phyloP scores from a whole-genome alignment of 1,140 invertebrate genomes.

The Solenopsis fugax region DNA sequence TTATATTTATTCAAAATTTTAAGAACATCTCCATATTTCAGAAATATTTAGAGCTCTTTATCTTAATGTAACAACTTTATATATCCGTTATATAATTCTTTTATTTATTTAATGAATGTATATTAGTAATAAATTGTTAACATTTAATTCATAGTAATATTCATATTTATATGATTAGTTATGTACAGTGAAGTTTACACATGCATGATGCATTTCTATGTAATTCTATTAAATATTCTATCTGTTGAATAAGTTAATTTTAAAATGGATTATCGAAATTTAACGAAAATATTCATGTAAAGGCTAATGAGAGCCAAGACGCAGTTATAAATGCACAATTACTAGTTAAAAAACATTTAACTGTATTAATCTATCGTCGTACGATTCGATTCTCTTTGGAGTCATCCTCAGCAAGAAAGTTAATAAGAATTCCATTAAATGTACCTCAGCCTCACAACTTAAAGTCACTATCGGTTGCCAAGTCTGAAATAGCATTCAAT shows the following conservation, averaged over 20 bases:
- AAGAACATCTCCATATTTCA: neutral
- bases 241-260: neutral
- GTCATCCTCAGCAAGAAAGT: no score
- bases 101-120: neutral
- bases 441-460: no score
- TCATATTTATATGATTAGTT: constrained; percentile 14
- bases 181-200: neutral
- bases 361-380: no score
- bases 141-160: neutral
- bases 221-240: neutral
- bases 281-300: no score
- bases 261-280: no score
- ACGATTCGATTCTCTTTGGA: no score
- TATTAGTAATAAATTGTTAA: constrained; percentile 3
- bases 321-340: no score
- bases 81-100: neutral
- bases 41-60: neutral
- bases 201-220: neutral
- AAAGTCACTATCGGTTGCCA: no score
- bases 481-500: no score
- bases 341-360: no score
- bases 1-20: neutral
- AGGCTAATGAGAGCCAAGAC: no score
- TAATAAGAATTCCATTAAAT: no score
- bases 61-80: neutral